phyloP scores from a whole-genome alignment of 2,113 vertebrate genomes.

The Centropus unirufus region DNA sequence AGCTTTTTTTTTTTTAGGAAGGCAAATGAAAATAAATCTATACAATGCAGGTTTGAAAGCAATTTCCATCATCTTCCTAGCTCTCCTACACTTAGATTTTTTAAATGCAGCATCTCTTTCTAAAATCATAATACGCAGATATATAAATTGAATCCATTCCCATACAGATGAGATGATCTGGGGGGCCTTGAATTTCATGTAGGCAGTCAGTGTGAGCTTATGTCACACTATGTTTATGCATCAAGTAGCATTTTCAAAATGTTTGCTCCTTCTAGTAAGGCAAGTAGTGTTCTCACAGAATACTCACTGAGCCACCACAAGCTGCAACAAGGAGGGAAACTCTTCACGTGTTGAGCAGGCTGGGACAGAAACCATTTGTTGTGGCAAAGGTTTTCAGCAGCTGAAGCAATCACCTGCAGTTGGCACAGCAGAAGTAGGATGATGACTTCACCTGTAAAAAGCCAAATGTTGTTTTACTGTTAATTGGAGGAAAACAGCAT shows the following conservation, averaged over 20 bases:
- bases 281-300: background rate
- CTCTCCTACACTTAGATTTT: background rate
- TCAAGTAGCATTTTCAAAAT: background rate
- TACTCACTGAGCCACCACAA: background rate
- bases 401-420: background rate
- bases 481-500: background rate
- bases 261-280: background rate
- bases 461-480: background rate
- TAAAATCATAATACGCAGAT: background rate
- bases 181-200: background rate
- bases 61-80: background rate
- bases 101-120: background rate
- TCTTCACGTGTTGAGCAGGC: accelerated
- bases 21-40: background rate
- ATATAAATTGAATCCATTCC: background rate
- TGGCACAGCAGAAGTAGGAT: background rate
- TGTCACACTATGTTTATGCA: background rate
- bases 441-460: background rate
- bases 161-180: background rate
- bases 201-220: background rate
- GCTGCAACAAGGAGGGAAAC: background rate
- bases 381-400: background rate
- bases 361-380: background rate
- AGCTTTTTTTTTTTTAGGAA: background rate
- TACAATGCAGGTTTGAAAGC: background rate